Base-by-base conservation (phyloP, 2,888 invertebrate genomes). In the Caenorhabditis macrosperma region DNA sequence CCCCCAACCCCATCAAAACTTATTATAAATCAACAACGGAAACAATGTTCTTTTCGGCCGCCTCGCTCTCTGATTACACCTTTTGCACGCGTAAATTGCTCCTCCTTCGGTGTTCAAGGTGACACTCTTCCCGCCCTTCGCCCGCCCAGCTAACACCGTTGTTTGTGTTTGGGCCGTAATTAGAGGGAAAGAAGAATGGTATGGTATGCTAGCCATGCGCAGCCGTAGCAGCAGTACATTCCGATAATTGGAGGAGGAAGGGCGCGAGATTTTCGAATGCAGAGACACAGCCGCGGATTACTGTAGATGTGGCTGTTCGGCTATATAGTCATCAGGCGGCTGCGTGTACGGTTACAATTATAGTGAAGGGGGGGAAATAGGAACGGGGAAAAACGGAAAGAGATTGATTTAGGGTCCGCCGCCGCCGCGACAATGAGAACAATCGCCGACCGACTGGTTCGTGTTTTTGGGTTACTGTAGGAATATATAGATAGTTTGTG, bases 1-100 rank as follows among this genome's bases (percentile, higher is more conserved):
- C 20, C 20, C 38, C 38, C 46, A 3, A 17, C 20, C 46, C 7
- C 33, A 33, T 10, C 5, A 33, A 55, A 69, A 60, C 60, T 69
- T 60, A 69, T 69, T 52, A 69, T 69, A 69, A 69, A 69, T 69
- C 69, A 60, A 48, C 28, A 10, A 10, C 50, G 24, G 24, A 46
- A 48, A 35, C 24, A 50, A 24, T 22, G 30, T 54, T n/a, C n/a
- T n/a, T n/a, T n/a, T 55, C 44, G 30, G 35, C 33, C 20, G 10
- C 30, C 30, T 28, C 44, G 22, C 28, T 15, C 59, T 50, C 50
- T 69, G 69, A 69, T 69, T 69, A 69, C 69, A 59, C 66, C 66
- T 59, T 12, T 17, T 38, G 12, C 9, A 9, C 9, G 6, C 38
- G 33, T 10, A 9, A 46, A 20, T 46, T 46, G 46, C 17, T 46